Evolutionary conservation across 2,797 vertebrate species (phyloP).

Genomic region (Rhabdomys pumilio): DNA sequence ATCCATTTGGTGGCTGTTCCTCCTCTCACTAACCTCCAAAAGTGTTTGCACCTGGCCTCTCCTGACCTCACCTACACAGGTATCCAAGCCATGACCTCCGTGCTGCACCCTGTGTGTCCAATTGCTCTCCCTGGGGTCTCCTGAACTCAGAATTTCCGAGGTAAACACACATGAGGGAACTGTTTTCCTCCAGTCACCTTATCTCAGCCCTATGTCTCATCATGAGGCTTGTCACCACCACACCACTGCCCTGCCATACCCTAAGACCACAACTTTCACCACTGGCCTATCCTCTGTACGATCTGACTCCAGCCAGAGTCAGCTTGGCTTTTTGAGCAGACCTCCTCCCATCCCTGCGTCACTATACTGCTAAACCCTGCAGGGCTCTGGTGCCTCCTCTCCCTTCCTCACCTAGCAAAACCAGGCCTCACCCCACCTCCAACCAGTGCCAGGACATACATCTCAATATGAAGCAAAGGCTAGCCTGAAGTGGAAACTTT

Average conservation of each 20-base stretch:
- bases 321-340: neutral
- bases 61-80: neutral
- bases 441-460: neutral
- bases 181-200: neutral
- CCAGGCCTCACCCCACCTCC: neutral
- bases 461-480: neutral
- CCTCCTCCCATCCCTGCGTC: neutral
- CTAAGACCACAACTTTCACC: too few species aligned
- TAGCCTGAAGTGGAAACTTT: neutral
- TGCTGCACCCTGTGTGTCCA: neutral
- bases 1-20: neutral
- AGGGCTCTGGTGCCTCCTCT: too few species aligned
- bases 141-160: neutral
- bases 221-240: neutral
- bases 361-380: neutral
- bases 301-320: neutral
- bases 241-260: neutral
- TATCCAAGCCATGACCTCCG: rapidly evolving
- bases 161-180: rapidly evolving
- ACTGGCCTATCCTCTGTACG: neutral
- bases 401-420: rapidly evolving
- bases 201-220: neutral
- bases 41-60: neutral
- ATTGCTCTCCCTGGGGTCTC: neutral
- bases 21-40: constrained; percentile 29